Evolutionary conservation across 1,140 invertebrate genomes (phyloP).

Genomic region (Galleria mellonella): DNA sequence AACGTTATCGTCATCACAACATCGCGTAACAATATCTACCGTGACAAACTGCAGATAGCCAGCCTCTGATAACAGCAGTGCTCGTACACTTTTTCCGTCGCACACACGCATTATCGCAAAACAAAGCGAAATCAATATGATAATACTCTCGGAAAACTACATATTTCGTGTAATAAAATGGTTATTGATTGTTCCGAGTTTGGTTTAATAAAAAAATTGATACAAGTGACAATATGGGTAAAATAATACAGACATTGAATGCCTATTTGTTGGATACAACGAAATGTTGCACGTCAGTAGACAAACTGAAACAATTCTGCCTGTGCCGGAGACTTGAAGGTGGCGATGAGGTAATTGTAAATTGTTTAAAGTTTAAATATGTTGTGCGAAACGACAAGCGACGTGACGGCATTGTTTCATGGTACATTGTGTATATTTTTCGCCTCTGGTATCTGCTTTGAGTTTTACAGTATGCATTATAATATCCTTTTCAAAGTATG

Average conservation of each 20-base stretch:
- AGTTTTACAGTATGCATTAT: too few species aligned
- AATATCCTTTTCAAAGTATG: too few species aligned
- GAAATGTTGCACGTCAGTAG: constrained; percentile 51
- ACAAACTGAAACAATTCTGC: constrained; percentile 61
- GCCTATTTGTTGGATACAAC: constrained; percentile 50
- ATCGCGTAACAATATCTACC: constrained; percentile 50
- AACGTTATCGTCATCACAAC: constrained; percentile 50
- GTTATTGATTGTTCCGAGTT: too few species aligned
- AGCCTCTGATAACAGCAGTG: constrained; percentile 58
- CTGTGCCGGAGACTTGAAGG: constrained; percentile 48
- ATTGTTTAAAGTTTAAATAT: too few species aligned
- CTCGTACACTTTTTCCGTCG: constrained; percentile 28
- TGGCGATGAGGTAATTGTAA: constrained; percentile 44
- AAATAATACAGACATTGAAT: constrained; percentile 54
- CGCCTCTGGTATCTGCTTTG: too few species aligned
- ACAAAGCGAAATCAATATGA: constrained; percentile 11
- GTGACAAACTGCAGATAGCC: constrained; percentile 62
- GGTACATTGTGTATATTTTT: too few species aligned
- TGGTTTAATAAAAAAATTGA: too few species aligned
- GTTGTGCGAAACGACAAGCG: too few species aligned
- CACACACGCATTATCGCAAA: constrained; percentile 23
- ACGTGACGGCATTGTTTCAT: too few species aligned
- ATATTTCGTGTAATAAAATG: constrained; percentile 3
- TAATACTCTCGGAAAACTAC: too few species aligned
- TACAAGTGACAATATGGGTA: constrained; percentile 36